Percentiles rank a stretch among this genome's conserved stretches.
phyloP scores from a whole-genome alignment of 2,113 vertebrate genomes.

The Cygnus buccinator region DNA sequence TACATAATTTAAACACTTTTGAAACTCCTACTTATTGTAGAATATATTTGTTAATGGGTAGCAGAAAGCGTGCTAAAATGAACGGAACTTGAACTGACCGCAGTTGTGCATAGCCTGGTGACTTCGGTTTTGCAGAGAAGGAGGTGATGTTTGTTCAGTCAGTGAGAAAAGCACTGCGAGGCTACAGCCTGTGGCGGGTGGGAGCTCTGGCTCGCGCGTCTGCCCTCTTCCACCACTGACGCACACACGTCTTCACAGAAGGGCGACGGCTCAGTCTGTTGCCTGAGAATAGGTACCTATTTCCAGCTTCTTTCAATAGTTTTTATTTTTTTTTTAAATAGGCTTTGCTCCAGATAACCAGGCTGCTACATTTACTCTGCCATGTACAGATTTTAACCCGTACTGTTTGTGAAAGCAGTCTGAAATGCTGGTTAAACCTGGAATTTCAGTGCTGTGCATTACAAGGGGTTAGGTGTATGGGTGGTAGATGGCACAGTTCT shows the following conservation, averaged over 20 bases:
- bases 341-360: neutral
- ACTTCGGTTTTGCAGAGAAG: neutral
- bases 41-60: neutral
- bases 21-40: neutral
- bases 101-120: neutral
- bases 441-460: neutral
- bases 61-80: neutral
- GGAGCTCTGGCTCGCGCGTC: neutral
- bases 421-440: neutral
- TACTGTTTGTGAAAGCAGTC: neutral
- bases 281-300: neutral
- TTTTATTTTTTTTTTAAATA: neutral
- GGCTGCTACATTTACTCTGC: neutral
- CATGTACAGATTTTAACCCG: neutral
- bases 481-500: neutral
- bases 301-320: neutral
- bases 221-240: neutral
- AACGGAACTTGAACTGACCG: neutral
- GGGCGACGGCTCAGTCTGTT: rapidly evolving
- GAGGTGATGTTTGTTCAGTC: neutral
- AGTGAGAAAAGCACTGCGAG: neutral
- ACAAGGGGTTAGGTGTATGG: neutral
- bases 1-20: neutral
- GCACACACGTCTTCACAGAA: neutral
- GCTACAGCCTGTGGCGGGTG: neutral